These are phyloP conservation scores for Agonopterix heracliana DNA, from an alignment of 2,888 invertebrate species.

Conservation along the genomic window DNA sequence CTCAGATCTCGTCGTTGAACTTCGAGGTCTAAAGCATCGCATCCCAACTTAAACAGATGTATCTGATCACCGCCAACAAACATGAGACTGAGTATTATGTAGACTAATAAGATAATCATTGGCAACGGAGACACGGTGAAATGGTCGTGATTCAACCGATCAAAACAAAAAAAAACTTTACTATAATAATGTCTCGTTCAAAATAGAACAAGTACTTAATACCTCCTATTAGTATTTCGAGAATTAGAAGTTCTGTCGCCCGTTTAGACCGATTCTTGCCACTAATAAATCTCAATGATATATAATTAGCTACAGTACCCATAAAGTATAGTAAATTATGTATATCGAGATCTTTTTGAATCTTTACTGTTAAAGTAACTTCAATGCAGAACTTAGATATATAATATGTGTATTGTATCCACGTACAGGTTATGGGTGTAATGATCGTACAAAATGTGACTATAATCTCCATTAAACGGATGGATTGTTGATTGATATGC, in stretches of 20 bases:
- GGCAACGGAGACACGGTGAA: constrained; percentile 39
- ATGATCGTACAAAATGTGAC: constrained; percentile 70
- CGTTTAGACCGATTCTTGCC: not conserved
- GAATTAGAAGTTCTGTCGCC: not conserved
- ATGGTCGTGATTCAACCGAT: constrained; percentile 25
- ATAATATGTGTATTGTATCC: constrained; percentile 16
- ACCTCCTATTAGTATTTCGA: constrained; percentile 1
- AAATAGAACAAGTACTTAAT: too few relatives aligned
- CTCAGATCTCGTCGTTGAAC: constrained; percentile 78
- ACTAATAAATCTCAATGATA: not conserved
- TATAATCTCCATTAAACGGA: constrained; percentile 50
- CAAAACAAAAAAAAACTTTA: constrained; percentile 24
- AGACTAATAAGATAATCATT: constrained; percentile 49
- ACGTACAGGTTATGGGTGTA: constrained; percentile 25
- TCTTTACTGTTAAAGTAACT: constrained; percentile 25
- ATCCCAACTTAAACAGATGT: constrained; percentile 69
- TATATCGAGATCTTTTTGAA: constrained; percentile 26
- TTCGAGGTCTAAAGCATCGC: constrained; percentile 79
- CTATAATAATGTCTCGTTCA: too few relatives aligned
- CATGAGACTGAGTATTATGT: constrained; percentile 73
- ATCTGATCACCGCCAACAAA: constrained; percentile 59
- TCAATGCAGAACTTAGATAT: not conserved
- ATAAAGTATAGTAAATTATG: not conserved
- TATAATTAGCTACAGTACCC: not conserved
- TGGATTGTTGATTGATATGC: constrained; percentile 46